Conservation (phyloP, 2,113 vertebrate genomes). For the Pseudois nayaur region DNA sequence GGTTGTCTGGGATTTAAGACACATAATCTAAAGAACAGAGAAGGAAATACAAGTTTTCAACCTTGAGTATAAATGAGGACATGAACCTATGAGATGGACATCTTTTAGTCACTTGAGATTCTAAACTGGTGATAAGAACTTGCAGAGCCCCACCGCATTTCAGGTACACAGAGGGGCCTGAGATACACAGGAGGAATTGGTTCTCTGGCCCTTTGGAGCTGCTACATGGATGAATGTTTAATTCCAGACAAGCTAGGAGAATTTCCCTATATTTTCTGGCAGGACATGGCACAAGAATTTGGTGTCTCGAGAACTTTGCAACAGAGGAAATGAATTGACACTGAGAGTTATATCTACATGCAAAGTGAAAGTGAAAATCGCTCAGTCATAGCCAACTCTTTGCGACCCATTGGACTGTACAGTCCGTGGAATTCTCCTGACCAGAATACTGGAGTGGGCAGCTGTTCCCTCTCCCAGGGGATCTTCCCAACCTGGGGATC, state of each 20-base stretch:
- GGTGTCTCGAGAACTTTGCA: neutral
- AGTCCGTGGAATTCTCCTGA: neutral
- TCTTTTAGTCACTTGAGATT: neutral
- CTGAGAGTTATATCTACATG: neutral
- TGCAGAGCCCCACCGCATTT: accelerated
- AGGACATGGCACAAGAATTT: neutral
- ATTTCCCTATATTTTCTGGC: neutral
- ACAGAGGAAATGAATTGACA: neutral
- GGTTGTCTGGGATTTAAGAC: neutral
- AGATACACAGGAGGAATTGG: accelerated
- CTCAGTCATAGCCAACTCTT: neutral
- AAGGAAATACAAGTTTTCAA: neutral
- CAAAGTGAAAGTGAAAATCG: neutral
- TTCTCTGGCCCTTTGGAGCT: neutral
- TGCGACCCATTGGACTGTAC: accelerated
- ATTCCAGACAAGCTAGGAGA: neutral
- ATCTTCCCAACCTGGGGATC: neutral
- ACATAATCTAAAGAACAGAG: neutral
- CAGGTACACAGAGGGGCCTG: neutral
- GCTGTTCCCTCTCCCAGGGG: neutral
- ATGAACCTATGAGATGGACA: neutral
- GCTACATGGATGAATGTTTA: neutral
- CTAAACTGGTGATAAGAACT: accelerated
- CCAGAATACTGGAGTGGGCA: neutral
- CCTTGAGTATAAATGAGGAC: neutral